Percentiles rank a stretch among this genome's conserved stretches.
These are phyloP conservation scores for Bugula neritina DNA, from an alignment of 2,888 invertebrate genomes.

Conservation along the genomic window DNA sequence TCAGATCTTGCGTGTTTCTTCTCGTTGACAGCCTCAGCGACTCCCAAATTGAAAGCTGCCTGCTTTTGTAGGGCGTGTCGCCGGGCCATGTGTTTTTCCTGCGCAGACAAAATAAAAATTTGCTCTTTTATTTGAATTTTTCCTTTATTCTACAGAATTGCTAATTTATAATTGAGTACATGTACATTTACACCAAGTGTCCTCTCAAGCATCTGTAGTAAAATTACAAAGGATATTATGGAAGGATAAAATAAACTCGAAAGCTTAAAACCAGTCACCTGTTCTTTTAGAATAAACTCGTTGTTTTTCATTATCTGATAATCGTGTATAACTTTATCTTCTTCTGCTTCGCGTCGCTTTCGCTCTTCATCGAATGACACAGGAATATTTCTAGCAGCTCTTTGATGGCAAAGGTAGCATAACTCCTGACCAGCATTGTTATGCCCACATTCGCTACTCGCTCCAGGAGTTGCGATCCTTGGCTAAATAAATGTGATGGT, in stretches of 20 bases:
- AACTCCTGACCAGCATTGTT: slow-evolving; percentile 52
- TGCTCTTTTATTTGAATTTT: too few species aligned
- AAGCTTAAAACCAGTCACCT: too few species aligned
- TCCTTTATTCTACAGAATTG: too few species aligned
- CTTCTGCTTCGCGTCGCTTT: slow-evolving; percentile 44
- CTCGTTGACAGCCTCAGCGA: slow-evolving; percentile 46
- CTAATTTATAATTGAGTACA: too few species aligned
- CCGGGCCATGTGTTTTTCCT: slow-evolving; percentile 44
- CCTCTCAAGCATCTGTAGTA: too few species aligned
- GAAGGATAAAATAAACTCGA: too few species aligned
- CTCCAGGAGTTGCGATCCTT: slow-evolving; percentile 33
- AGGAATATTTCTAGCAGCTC: slow-evolving; percentile 50
- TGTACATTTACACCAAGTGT: too few species aligned
- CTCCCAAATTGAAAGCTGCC: slow-evolving; percentile 52
- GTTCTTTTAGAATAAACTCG: slow-evolving; percentile 45
- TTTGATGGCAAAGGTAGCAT: slow-evolving; percentile 53
- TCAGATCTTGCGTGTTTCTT: slow-evolving; percentile 41
- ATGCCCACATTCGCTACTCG: slow-evolving; percentile 46
- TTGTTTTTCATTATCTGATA: slow-evolving; percentile 51
- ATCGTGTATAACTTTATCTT: slow-evolving; percentile 48
- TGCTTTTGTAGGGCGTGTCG: slow-evolving; percentile 48
- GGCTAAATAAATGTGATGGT: too few species aligned
- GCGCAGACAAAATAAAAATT: too few species aligned
- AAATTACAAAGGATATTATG: too few species aligned
- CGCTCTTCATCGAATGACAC: slow-evolving; percentile 49